Evolutionary conservation across 2,888 invertebrate species (phyloP).

Genomic region (Mantis religiosa): DNA sequence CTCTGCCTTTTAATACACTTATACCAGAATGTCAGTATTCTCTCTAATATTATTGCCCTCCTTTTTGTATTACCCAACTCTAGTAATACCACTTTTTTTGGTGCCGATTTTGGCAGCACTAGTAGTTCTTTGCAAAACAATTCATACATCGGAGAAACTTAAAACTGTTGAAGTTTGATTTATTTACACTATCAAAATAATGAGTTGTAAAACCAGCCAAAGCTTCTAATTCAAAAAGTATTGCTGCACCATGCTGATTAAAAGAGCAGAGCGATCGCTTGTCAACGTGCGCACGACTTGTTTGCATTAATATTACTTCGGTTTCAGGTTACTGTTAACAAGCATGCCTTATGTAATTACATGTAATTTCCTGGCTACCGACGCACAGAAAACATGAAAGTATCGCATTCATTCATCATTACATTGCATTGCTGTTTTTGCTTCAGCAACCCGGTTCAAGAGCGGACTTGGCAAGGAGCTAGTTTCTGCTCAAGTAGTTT

Average conservation of each 20-base stretch:
- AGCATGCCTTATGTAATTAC: neutral
- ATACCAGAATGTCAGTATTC: no score
- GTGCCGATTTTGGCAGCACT: no score
- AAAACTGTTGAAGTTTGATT: no score
- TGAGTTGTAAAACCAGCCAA: no score
- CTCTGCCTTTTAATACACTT: no score
- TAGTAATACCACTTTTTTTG: no score
- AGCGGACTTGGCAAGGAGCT: neutral
- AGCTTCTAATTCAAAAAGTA: no score
- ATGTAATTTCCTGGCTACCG: neutral
- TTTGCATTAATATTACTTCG: neutral
- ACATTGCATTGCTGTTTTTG: neutral
- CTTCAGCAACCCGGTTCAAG: neutral
- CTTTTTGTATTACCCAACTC: no score
- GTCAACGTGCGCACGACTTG: neutral
- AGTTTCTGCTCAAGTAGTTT: neutral
- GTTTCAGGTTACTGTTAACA: neutral
- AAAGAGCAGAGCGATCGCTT: neutral
- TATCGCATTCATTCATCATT: neutral
- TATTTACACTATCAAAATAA: no score
- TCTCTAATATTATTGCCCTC: no score
- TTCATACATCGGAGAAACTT: no score
- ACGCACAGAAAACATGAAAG: neutral
- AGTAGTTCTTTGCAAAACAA: no score
- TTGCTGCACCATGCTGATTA: neutral